Evolutionary conservation across 2,113 vertebrate genomes (phyloP).

Genomic region (Halichoerus grypus): DNA sequence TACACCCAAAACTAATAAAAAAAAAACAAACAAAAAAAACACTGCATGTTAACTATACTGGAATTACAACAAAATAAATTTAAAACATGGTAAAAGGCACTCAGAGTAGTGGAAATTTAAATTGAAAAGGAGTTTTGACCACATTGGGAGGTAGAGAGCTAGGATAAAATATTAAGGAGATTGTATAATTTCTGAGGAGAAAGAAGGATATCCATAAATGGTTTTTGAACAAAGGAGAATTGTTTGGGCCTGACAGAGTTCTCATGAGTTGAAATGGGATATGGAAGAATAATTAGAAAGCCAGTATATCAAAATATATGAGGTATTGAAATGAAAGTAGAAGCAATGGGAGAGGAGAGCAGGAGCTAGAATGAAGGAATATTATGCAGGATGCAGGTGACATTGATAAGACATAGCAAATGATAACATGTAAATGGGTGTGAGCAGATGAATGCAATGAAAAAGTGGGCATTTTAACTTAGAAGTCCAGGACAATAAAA

Average conservation of each 20-base stretch:
- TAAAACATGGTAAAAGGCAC: not conserved
- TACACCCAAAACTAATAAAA: not conserved
- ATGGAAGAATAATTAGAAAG: not conserved
- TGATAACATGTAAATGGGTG: not conserved
- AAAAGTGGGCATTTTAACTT: not conserved
- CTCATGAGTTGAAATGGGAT: not conserved
- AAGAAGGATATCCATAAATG: not conserved
- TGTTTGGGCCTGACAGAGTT: not conserved
- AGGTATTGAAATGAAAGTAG: not conserved
- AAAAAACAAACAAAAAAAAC: no score
- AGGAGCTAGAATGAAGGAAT: not conserved
- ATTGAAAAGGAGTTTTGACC: not conserved
- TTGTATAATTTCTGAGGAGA: not conserved
- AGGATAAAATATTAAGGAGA: not conserved
- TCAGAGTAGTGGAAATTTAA: not conserved
- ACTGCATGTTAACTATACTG: not conserved
- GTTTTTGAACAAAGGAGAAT: not conserved
- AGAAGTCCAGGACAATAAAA: not conserved
- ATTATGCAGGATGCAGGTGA: not conserved
- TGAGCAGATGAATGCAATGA: not conserved
- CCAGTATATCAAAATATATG: not conserved
- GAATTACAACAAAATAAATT: not conserved
- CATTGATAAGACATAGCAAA: not conserved
- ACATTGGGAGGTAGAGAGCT: not conserved
- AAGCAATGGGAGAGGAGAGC: not conserved